Conservation (phyloP, 2,797 vertebrate species). For the Sebastes kiyomatsui region DNA sequence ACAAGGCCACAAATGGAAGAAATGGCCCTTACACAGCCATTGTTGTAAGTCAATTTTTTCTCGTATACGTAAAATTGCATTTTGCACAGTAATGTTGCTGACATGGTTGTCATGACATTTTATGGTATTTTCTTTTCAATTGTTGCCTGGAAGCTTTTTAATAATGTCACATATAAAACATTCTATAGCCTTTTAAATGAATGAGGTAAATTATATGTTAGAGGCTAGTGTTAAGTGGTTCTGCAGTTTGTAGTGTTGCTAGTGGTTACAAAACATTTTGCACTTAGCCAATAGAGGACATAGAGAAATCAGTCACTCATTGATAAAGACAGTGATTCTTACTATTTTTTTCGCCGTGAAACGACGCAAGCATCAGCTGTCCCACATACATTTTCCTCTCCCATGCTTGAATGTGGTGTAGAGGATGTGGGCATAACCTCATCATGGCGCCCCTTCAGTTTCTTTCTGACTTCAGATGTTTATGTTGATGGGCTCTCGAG, state of each 20-base stretch:
- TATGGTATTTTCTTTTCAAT: not conserved
- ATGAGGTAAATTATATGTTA: not conserved
- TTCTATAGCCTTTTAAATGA: not conserved
- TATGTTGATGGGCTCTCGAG: slow-evolving; percentile 43
- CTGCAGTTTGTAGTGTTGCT: not conserved
- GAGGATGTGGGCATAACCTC: slow-evolving; percentile 58
- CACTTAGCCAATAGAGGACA: not conserved
- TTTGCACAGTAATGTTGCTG: not conserved
- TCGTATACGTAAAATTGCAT: not conserved
- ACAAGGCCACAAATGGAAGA: not conserved
- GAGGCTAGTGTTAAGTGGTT: not conserved
- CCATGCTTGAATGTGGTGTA: slow-evolving; percentile 11
- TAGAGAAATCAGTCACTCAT: not conserved
- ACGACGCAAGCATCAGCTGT: not conserved
- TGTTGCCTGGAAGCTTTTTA: not conserved
- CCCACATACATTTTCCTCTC: slow-evolving; percentile 17
- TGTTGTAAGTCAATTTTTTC: not conserved
- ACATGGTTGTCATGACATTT: not conserved
- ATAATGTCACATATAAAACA: not conserved
- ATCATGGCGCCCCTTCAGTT: slow-evolving; percentile 33
- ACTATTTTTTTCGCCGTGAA: slow-evolving; percentile 20
- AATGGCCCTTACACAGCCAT: not conserved
- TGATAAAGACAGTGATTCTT: slow-evolving; percentile 8
- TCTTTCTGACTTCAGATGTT: slow-evolving; percentile 55
- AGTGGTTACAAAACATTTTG: not conserved